A percentile compares a stretch with the other conserved stretches of the same genome.
phyloP scores from a whole-genome alignment of 2,797 vertebrate genomes.

The Sciurus carolinensis region DNA sequence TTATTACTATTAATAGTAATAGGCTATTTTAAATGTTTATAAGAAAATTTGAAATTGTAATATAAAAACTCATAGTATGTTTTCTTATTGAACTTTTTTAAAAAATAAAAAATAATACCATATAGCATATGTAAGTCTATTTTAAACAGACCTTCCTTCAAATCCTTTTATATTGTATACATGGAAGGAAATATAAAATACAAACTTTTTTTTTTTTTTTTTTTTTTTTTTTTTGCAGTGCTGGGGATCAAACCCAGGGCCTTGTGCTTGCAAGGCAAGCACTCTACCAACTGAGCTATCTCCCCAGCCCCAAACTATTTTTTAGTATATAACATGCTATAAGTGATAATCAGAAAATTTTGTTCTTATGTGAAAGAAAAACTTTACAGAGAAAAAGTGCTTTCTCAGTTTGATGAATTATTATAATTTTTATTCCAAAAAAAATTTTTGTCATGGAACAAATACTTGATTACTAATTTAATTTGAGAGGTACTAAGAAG shows the following conservation, averaged over 20 bases:
- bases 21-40: background rate
- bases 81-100: background rate
- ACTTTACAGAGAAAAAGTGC: background rate
- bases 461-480: background rate
- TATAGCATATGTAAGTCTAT: background rate
- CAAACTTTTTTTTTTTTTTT: too few relatives aligned
- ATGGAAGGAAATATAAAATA: background rate
- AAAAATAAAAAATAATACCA: too few relatives aligned
- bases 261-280: too few relatives aligned
- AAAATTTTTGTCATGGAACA: background rate
- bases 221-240: too few relatives aligned
- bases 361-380: background rate
- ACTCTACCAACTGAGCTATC: too few relatives aligned
- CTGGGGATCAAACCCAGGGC: too few relatives aligned
- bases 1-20: slow-evolving; percentile 3
- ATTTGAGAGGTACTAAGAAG: background rate
- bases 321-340: slow-evolving; percentile 9
- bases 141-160: slow-evolving; percentile 20
- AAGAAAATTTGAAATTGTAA: background rate
- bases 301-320: background rate
- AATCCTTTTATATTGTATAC: background rate
- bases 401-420: slow-evolving; percentile 21
- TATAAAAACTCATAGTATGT: background rate
- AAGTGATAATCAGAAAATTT: background rate
- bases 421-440: slow-evolving; percentile 22